A percentile compares a stretch with the other conserved stretches of the same genome.
phyloP scores from a whole-genome alignment of 23 tunicate species.

The Ciona savignyi region DNA sequence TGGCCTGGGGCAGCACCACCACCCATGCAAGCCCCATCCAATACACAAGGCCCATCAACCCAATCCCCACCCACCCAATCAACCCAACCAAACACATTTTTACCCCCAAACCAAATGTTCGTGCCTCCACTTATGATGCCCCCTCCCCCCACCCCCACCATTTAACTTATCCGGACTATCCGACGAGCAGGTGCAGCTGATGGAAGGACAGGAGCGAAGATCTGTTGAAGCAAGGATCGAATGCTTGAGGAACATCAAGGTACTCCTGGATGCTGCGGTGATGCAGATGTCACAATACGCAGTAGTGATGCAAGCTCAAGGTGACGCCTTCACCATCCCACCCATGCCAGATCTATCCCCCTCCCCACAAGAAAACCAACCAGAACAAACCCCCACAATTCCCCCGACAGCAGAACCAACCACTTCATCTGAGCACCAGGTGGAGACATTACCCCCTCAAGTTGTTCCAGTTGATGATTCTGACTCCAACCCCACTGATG shows the following conservation, averaged over 20 bases:
- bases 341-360: neutral
- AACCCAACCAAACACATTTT: too few species aligned
- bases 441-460: too few species aligned
- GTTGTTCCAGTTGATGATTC: neutral
- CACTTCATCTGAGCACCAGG: neutral
- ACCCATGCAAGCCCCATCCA: constrained; percentile 1
- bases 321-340: neutral
- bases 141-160: constrained; percentile 71
- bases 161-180: constrained; percentile 45
- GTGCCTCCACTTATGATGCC: constrained; percentile 45
- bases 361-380: constrained; percentile 15
- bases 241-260: constrained; percentile 71
- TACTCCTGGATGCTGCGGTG: constrained; percentile 79
- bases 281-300: constrained; percentile 54
- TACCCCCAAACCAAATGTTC: constrained; percentile 10
- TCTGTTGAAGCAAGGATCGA: constrained; percentile 72
- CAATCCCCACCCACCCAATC: constrained; percentile 4
- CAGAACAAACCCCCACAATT: neutral
- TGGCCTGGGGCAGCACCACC: constrained; percentile 6
- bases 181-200: constrained; percentile 62
- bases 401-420: too few species aligned
- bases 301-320: constrained; percentile 38
- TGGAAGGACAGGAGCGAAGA: constrained; percentile 76
- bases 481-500: constrained; percentile 22
- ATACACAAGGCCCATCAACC: constrained; percentile 26